Conservation (phyloP, 1,140 invertebrate species). For the Neelides sp. region DNA sequence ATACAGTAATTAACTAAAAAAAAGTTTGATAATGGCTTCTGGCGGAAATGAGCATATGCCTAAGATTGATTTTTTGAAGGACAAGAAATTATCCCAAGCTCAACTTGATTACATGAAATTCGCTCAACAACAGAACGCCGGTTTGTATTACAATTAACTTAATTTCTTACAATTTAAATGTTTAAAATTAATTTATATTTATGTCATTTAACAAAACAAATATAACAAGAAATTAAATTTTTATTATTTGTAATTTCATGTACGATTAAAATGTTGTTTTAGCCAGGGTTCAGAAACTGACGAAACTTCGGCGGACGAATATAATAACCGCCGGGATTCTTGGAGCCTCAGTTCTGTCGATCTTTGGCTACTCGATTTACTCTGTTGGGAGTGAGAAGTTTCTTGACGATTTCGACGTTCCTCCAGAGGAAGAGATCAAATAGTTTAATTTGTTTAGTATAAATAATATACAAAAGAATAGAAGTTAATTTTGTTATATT, state of each 20-base stretch:
- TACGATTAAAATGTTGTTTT: slow-evolving; percentile 31
- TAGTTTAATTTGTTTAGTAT: too few species aligned
- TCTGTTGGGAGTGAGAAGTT: slow-evolving; percentile 74
- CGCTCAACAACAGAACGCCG: slow-evolving; percentile 54
- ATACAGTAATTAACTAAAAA: too few species aligned
- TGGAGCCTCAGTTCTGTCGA: slow-evolving; percentile 49
- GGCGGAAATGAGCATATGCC: slow-evolving; percentile 37
- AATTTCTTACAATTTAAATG: too few species aligned
- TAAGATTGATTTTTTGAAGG: slow-evolving; percentile 41
- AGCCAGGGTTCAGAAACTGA: slow-evolving; percentile 51
- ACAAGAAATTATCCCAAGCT: slow-evolving; percentile 42
- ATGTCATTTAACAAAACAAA: too few species aligned
- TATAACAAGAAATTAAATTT: too few species aligned
- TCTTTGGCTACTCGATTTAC: slow-evolving; percentile 68
- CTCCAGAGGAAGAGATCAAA: too few species aligned
- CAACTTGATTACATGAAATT: slow-evolving; percentile 63
- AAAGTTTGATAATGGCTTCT: too few species aligned
- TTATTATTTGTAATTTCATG: slow-evolving; percentile 5
- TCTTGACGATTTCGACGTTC: slow-evolving; percentile 71
- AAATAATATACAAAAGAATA: too few species aligned
- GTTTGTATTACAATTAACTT: too few species aligned
- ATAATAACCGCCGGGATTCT: slow-evolving; percentile 47
- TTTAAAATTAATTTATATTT: too few species aligned
- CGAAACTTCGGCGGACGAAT: slow-evolving; percentile 48
- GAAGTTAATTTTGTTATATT: too few species aligned